Conservation (phyloP, 2,888 invertebrate genomes). For the Crocallis elinguaria region DNA sequence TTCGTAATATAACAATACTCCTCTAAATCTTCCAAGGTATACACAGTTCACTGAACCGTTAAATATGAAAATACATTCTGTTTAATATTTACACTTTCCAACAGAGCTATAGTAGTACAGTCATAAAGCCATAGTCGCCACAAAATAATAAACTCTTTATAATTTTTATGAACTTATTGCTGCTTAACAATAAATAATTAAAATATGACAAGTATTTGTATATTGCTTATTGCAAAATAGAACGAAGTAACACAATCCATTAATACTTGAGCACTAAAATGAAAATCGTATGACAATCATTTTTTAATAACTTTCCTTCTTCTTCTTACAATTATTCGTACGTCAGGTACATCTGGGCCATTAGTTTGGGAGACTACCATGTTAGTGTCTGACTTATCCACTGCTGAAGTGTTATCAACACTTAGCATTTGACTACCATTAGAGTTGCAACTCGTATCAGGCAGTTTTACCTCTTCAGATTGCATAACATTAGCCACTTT, state of each 20-base stretch:
- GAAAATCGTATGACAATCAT: conserved; percentile 20
- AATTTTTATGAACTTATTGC: neutral
- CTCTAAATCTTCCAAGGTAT: neutral
- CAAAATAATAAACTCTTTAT: neutral
- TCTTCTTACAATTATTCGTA: conserved; percentile 70
- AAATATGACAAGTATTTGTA: too few species aligned
- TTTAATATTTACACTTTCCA: neutral
- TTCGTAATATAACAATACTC: conserved; percentile 20
- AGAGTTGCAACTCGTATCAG: conserved; percentile 37
- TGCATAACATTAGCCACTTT: conserved; percentile 41
- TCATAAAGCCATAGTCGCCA: neutral
- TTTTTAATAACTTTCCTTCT: conserved; percentile 61
- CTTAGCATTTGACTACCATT: conserved; percentile 35
- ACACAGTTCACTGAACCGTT: neutral
- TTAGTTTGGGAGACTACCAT: conserved; percentile 38
- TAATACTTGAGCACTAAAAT: neutral
- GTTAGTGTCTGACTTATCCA: conserved; percentile 39
- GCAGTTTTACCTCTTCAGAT: conserved; percentile 19
- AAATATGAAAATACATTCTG: neutral
- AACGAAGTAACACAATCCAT: neutral
- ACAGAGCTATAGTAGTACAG: neutral
- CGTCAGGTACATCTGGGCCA: conserved; percentile 64
- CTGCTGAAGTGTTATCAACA: conserved; percentile 23
- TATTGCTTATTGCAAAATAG: neutral
- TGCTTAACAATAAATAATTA: neutral